A percentile compares a stretch with the other conserved stretches of the same genome.
phyloP scores from a whole-genome alignment of 2,888 invertebrate species.

The Elysia crispata region DNA sequence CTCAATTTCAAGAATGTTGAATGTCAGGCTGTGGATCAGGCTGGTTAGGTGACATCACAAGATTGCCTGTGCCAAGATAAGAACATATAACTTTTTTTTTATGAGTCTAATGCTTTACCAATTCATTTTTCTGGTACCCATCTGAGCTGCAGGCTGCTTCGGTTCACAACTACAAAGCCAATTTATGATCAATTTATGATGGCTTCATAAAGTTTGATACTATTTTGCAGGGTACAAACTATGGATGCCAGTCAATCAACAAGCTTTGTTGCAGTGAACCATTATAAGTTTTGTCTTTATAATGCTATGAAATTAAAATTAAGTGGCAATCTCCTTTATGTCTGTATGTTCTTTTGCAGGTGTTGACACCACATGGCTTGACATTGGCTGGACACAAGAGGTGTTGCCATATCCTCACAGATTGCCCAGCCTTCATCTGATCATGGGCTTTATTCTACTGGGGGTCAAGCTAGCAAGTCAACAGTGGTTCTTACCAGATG shows the following conservation, averaged over 20 bases:
- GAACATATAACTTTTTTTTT: too few relatives aligned
- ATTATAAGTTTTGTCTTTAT: not conserved
- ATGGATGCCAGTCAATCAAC: too few relatives aligned
- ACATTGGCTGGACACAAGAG: constrained; percentile 26
- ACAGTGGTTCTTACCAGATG: not conserved
- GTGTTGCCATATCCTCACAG: constrained; percentile 22
- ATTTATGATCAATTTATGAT: too few relatives aligned
- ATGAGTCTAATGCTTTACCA: not conserved
- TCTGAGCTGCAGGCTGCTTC: not conserved
- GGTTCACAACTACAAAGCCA: too few relatives aligned
- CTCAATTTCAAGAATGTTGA: too few relatives aligned
- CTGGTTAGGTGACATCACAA: too few relatives aligned
- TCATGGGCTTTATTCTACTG: constrained; percentile 25
- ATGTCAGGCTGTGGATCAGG: too few relatives aligned
- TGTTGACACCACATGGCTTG: constrained; percentile 43
- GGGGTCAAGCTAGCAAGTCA: constrained; percentile 17
- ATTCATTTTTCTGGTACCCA: not conserved
- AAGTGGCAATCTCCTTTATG: not conserved
- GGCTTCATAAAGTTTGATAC: not conserved
- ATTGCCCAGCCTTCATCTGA: constrained; percentile 23
- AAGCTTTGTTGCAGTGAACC: too few relatives aligned
- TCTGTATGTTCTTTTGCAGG: not conserved
- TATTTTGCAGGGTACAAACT: not conserved
- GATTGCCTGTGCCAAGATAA: too few relatives aligned
- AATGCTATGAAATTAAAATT: not conserved